These are phyloP conservation scores for Chanos chanos DNA, from an alignment of 2,797 vertebrate genomes.

Conservation along the genomic window DNA sequence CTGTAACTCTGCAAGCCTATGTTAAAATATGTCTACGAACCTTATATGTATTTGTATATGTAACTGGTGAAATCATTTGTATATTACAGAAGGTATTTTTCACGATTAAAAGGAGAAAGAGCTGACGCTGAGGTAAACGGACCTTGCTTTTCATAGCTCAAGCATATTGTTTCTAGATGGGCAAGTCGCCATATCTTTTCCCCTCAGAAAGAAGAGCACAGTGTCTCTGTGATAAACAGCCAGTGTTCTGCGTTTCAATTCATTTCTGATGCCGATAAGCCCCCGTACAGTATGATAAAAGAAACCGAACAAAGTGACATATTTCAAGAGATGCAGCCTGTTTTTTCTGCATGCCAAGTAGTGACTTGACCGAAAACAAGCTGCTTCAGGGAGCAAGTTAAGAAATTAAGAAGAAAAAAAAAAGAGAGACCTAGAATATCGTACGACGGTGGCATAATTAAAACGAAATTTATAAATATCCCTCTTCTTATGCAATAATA, in stretches of 20 bases:
- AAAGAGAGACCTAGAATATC: too few relatives aligned
- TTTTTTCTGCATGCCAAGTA: slow-evolving; percentile 43
- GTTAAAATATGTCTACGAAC: too few relatives aligned
- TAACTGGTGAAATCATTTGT: too few relatives aligned
- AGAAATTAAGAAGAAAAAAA: too few relatives aligned
- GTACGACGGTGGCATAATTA: too few relatives aligned
- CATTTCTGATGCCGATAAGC: slow-evolving; percentile 38
- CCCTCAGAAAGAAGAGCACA: slow-evolving; percentile 2
- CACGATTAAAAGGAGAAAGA: background rate
- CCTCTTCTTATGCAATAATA: slow-evolving; percentile 62
- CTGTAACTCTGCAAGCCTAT: too few relatives aligned
- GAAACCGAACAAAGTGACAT: slow-evolving; percentile 38
- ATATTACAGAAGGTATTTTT: too few relatives aligned
- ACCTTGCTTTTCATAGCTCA: background rate
- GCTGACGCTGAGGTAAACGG: background rate
- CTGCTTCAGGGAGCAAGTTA: slow-evolving; percentile 42
- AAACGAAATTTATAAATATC: slow-evolving; percentile 5
- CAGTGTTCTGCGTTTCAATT: slow-evolving; percentile 15
- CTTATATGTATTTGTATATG: too few relatives aligned
- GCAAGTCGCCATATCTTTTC: slow-evolving; percentile 5
- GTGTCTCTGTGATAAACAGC: slow-evolving; percentile 38
- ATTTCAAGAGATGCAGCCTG: slow-evolving; percentile 15
- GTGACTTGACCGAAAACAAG: slow-evolving; percentile 20
- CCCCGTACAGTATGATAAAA: slow-evolving; percentile 31
- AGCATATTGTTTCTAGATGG: slow-evolving; percentile 14